These are phyloP conservation scores for Clistopyga incitator DNA, from an alignment of 2,888 invertebrate species.

Conservation along the genomic window DNA sequence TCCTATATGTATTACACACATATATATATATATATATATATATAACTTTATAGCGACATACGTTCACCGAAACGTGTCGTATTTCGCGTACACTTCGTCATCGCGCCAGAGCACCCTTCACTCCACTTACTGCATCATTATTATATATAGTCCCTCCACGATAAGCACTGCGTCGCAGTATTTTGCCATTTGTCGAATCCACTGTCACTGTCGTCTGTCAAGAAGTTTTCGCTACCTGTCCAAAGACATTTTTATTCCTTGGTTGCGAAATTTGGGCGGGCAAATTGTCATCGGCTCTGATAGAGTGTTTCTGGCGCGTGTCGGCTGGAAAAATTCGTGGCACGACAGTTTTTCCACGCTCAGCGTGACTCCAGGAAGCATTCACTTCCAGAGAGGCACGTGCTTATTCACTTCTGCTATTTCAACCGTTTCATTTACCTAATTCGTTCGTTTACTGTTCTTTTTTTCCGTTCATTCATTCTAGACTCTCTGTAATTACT, in stretches of 20 bases:
- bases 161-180: slow-evolving; percentile 55
- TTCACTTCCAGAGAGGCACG: not conserved
- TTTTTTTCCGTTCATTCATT: slow-evolving; percentile 17
- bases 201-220: slow-evolving; percentile 8
- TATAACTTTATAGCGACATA: slow-evolving; percentile 22
- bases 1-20: not conserved
- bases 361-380: not conserved
- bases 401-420: not conserved
- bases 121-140: slow-evolving; percentile 6
- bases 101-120: slow-evolving; percentile 7
- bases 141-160: slow-evolving; percentile 35
- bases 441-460: slow-evolving; percentile 6
- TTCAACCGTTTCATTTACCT: slow-evolving; percentile 30
- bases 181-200: slow-evolving; percentile 59
- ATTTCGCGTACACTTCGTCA: slow-evolving; percentile 60
- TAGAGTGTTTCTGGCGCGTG: slow-evolving; percentile 15
- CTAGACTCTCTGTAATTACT: slow-evolving; percentile 47
- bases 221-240: slow-evolving; percentile 49
- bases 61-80: slow-evolving; percentile 51
- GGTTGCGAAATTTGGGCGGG: not conserved
- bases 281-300: not conserved
- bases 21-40: slow-evolving; percentile 1
- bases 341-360: slow-evolving; percentile 1
- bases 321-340: not conserved
- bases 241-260: not conserved